phyloP scores from a whole-genome alignment of 2,797 vertebrate genomes.

The Neosalanx taihuensis region DNA sequence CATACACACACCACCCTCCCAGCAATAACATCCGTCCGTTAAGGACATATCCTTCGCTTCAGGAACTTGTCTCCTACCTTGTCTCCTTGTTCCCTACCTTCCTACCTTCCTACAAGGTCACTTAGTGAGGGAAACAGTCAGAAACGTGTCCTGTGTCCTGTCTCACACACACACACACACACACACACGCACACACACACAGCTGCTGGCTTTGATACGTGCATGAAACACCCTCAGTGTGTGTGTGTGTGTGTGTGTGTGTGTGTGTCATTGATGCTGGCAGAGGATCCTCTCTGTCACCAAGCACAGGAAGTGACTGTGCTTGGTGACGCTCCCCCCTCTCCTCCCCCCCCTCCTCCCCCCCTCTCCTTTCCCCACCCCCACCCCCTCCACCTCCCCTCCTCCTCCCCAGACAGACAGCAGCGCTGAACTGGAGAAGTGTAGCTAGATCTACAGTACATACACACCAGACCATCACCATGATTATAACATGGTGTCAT shows the following conservation, averaged over 20 bases:
- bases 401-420: too few species aligned
- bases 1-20: not conserved
- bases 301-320: not conserved
- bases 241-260: too few species aligned
- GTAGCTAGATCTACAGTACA: too few species aligned
- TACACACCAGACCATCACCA: too few species aligned
- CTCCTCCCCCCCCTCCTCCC: not conserved
- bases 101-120: not conserved
- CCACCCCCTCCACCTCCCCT: too few species aligned
- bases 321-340: too few species aligned
- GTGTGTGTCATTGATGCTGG: not conserved
- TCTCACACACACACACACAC: too few species aligned
- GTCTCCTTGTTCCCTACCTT: not conserved
- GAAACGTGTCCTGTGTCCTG: not conserved
- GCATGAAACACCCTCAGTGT: conserved; percentile 8
- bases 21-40: not conserved
- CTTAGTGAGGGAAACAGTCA: not conserved
- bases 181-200: not conserved
- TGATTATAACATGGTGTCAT: not conserved
- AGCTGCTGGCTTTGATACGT: not conserved
- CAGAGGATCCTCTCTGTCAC: not conserved
- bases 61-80: not conserved
- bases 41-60: not conserved
- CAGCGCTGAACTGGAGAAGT: too few species aligned
- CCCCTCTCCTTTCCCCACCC: too few species aligned